Conservation (phyloP, 1,140 invertebrate genomes). For the Homalodisca vitripennis region DNA sequence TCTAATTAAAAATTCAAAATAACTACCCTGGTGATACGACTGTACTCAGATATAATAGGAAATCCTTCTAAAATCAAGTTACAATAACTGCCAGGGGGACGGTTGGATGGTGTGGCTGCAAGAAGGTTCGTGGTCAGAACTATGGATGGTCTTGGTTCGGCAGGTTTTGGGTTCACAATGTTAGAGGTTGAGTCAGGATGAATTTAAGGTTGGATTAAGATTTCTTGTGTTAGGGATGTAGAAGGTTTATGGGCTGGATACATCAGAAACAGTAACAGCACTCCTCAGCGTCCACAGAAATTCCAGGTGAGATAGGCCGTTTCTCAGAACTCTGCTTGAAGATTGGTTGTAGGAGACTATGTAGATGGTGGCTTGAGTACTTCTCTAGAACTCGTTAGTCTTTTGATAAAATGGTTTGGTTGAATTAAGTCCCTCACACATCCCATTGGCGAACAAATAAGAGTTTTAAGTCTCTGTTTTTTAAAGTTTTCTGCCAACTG, state of each 20-base stretch:
- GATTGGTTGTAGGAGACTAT: not conserved
- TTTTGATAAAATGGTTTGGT: not conserved
- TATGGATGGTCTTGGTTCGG: too few species aligned
- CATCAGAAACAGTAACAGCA: not conserved
- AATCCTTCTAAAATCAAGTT: too few species aligned
- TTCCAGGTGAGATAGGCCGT: not conserved
- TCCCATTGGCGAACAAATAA: not conserved
- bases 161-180: too few species aligned
- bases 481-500: not conserved
- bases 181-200: too few species aligned
- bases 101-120: too few species aligned
- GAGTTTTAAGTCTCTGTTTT: not conserved
- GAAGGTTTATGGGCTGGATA: not conserved
- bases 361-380: not conserved
- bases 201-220: too few species aligned
- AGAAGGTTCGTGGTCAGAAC: too few species aligned
- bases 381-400: not conserved
- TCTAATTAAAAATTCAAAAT: too few species aligned
- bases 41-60: too few species aligned
- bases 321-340: not conserved
- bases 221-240: not conserved
- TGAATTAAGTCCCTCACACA: not conserved
- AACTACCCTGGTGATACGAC: too few species aligned
- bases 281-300: not conserved
- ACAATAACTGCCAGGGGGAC: too few species aligned